These are phyloP conservation scores for Meiosimyza platycephala DNA, from an alignment of 2,888 invertebrate species.

Conservation along the genomic window DNA sequence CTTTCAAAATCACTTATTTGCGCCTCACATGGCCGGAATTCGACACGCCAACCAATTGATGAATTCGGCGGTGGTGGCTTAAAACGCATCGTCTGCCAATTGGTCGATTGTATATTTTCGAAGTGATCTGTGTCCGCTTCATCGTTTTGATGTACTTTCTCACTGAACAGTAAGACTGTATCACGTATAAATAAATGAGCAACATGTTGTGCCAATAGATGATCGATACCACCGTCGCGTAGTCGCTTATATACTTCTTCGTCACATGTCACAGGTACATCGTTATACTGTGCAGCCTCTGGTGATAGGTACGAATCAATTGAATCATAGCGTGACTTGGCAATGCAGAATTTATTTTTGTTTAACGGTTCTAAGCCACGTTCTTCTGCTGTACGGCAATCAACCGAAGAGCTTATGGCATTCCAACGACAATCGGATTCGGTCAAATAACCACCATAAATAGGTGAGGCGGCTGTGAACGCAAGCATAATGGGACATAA, in stretches of 20 bases:
- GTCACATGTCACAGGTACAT: slow-evolving; percentile 91
- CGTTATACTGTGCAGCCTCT: slow-evolving; percentile 91
- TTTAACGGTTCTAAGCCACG: slow-evolving; percentile 80
- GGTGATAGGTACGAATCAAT: slow-evolving; percentile 96
- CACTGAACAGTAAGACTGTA: slow-evolving; percentile 93
- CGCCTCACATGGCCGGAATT: slow-evolving; percentile 98
- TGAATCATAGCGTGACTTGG: slow-evolving; percentile 96
- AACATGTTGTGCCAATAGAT: slow-evolving; percentile 91
- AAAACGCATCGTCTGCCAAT: slow-evolving; percentile 99
- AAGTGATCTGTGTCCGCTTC: slow-evolving; percentile 96
- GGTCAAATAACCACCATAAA: slow-evolving; percentile 92
- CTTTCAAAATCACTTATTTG: slow-evolving; percentile 99
- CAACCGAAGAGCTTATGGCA: slow-evolving; percentile 95
- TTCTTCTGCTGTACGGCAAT: slow-evolving; percentile 94
- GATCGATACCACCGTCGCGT: slow-evolving; percentile 90
- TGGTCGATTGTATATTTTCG: slow-evolving; percentile 99
- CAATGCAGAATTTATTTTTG: slow-evolving; percentile 83
- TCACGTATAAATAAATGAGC: slow-evolving; percentile 99
- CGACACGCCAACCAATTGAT: slow-evolving; percentile 98
- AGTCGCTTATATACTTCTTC: slow-evolving; percentile 84
- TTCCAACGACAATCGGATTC: slow-evolving; percentile 99
- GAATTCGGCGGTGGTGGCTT: slow-evolving; percentile 98
- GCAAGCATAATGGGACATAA: slow-evolving; percentile 98
- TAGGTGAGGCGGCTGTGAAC: slow-evolving; percentile 94
- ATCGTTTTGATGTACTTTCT: slow-evolving; percentile 95